Conservation (phyloP, 2,113 vertebrate species). For the Theropithecus gelada region DNA sequence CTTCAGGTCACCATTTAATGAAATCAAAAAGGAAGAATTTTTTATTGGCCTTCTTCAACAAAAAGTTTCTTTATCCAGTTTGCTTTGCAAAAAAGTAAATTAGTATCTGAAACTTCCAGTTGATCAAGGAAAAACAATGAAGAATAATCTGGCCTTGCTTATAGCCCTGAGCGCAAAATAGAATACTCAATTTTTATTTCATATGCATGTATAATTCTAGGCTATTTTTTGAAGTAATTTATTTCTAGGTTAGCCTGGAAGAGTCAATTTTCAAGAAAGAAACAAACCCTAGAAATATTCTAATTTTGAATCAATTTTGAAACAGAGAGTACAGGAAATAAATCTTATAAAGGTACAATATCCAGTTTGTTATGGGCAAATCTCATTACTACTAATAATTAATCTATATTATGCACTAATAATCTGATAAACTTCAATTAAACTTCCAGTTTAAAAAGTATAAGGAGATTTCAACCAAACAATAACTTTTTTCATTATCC, state of each 20-base stretch:
- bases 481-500: neutral
- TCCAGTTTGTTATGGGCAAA: conserved; percentile 19
- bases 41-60: neutral
- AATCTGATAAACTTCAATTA: conserved; percentile 63
- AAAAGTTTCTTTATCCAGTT: neutral
- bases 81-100: neutral
- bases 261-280: neutral
- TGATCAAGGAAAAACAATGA: conserved; percentile 33
- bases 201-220: neutral
- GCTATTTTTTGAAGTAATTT: neutral
- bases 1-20: neutral
- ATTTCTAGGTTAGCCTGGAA: conserved; percentile 13
- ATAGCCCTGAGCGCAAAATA: neutral
- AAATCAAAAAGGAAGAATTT: neutral
- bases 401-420: conserved; percentile 58
- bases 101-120: neutral
- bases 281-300: neutral
- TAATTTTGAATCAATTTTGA: neutral
- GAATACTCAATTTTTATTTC: conserved; percentile 18
- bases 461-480: conserved; percentile 32
- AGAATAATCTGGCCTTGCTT: neutral
- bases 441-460: conserved; percentile 38
- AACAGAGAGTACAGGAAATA: neutral
- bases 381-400: conserved; percentile 59
- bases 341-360: neutral